Conservation (phyloP, 2,797 vertebrate species). For the Mus spretus region DNA sequence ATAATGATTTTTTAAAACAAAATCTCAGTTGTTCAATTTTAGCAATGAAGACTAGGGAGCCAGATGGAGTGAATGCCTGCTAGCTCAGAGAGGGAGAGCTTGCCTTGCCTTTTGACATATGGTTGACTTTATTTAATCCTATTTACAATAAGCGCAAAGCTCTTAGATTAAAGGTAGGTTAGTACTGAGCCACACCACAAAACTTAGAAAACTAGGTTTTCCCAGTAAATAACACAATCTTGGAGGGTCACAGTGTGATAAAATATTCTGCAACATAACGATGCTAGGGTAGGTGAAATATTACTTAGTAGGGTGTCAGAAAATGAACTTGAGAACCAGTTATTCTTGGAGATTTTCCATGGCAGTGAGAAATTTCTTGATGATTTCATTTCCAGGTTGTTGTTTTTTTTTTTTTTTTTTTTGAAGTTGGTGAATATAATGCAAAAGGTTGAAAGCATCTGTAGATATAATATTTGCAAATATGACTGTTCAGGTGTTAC, state of each 20-base stretch:
- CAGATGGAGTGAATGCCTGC: neutral
- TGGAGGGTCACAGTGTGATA: neutral
- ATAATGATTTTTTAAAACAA: neutral
- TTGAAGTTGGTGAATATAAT: neutral
- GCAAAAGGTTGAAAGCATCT: neutral
- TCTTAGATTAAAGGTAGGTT: neutral
- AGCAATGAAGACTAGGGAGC: neutral
- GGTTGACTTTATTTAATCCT: neutral
- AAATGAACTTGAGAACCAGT: neutral
- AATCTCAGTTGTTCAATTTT: neutral
- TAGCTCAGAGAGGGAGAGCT: neutral
- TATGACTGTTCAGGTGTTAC: neutral
- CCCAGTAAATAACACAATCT: neutral
- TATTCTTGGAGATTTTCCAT: neutral
- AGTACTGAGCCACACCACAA: neutral
- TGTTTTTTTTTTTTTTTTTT: conserved; percentile 22
- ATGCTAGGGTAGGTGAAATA: neutral
- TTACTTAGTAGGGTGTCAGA: neutral
- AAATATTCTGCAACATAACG: neutral
- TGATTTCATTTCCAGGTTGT: conserved; percentile 18
- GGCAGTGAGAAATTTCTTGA: neutral
- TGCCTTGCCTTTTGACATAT: neutral
- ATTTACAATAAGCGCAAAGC: neutral
- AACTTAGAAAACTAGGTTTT: neutral
- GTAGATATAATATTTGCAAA: neutral